phyloP scores from a whole-genome alignment of 2,888 invertebrate species.

The Thalpophila matura region DNA sequence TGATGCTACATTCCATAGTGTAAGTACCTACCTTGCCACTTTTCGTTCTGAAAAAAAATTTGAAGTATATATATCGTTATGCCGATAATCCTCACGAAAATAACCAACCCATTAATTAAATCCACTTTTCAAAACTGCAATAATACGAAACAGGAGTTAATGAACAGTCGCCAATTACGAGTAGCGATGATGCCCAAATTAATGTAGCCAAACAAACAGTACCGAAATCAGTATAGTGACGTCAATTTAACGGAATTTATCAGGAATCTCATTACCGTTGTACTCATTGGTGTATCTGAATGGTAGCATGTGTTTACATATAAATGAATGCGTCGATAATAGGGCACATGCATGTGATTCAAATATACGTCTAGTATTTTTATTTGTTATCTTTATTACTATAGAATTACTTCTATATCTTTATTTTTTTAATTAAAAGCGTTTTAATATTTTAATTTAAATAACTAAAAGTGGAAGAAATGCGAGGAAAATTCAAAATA shows the following conservation, averaged over 20 bases:
- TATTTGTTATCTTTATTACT: too few relatives aligned
- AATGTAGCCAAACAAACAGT: conserved; percentile 46
- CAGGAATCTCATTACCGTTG: conserved; percentile 69
- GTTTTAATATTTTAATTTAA: too few relatives aligned
- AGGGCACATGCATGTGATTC: too few relatives aligned
- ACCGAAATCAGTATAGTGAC: conserved; percentile 65
- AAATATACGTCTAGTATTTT: too few relatives aligned
- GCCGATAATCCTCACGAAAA: neutral
- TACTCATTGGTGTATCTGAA: conserved; percentile 31
- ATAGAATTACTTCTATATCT: too few relatives aligned
- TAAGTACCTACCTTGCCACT: too few relatives aligned
- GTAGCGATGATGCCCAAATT: conserved; percentile 46
- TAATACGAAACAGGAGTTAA: conserved; percentile 30
- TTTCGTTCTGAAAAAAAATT: too few relatives aligned
- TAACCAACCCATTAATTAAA: conserved; percentile 4
- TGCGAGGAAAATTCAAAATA: too few relatives aligned
- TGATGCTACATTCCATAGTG: too few relatives aligned
- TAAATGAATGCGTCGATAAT: conserved; percentile 35
- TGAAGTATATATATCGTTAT: too few relatives aligned
- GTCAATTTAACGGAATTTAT: conserved; percentile 69
- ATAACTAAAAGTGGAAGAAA: too few relatives aligned
- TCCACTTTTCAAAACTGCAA: conserved; percentile 23
- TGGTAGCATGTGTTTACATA: conserved; percentile 34
- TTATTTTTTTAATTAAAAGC: too few relatives aligned
- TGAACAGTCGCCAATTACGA: conserved; percentile 43